Percentiles rank a stretch among this genome's conserved stretches.
Conservation (phyloP, 2,888 invertebrate genomes). For the Ectemnius continuus region DNA sequence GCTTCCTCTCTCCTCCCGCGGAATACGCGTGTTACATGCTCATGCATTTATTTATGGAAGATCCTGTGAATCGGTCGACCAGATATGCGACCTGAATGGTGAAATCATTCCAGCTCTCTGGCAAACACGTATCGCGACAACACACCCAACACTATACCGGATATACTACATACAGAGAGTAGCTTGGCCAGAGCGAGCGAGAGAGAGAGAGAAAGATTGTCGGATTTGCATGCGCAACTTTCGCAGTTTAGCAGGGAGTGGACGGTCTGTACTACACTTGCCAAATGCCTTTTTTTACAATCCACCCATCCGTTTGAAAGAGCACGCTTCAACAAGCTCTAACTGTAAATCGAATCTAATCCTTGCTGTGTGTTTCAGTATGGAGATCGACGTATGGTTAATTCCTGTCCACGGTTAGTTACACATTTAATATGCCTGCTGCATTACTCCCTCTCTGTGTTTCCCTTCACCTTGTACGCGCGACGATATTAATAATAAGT, state of each 20-base stretch:
- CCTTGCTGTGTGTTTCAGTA: too few relatives aligned
- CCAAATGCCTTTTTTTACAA: not conserved
- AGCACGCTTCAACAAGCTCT: not conserved
- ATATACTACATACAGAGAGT: too few relatives aligned
- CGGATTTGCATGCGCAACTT: conserved; percentile 75
- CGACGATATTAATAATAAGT: not conserved
- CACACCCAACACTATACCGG: not conserved
- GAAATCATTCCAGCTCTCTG: conserved; percentile 56
- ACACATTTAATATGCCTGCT: too few relatives aligned
- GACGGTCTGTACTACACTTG: not conserved
- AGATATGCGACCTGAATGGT: conserved; percentile 36
- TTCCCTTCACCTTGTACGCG: too few relatives aligned
- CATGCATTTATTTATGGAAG: conserved; percentile 68
- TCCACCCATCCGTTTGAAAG: not conserved
- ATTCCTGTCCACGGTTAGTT: too few relatives aligned
- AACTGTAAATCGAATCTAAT: too few relatives aligned
- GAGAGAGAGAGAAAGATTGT: conserved; percentile 20
- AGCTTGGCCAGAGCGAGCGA: too few relatives aligned
- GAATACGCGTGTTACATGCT: conserved; percentile 42
- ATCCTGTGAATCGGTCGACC: conserved; percentile 49
- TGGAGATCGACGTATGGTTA: too few relatives aligned
- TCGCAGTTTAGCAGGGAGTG: conserved; percentile 69
- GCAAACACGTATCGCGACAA: conserved; percentile 48
- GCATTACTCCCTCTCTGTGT: too few relatives aligned
- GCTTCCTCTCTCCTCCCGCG: conserved; percentile 13